Percentiles rank a stretch among this genome's conserved stretches.
Conservation (phyloP, 1,140 invertebrate genomes). For the Pogonomyrmex californicus region DNA sequence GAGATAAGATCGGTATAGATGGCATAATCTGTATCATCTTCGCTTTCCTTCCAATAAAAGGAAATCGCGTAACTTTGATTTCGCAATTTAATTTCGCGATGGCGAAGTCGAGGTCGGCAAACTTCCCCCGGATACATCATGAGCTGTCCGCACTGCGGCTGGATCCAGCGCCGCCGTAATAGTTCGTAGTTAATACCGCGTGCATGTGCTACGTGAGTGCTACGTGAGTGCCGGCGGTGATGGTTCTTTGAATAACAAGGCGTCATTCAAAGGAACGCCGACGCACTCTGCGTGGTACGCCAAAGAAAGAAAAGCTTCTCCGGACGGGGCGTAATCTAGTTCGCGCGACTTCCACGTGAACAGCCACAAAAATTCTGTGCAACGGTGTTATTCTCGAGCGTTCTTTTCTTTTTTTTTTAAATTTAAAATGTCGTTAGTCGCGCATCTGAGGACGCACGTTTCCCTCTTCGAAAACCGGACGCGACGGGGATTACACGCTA, state of each 20-base stretch:
- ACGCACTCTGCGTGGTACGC: not conserved
- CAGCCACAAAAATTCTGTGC: slow-evolving; percentile 40
- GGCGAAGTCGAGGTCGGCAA: slow-evolving; percentile 25
- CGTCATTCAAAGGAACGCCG: slow-evolving; percentile 47
- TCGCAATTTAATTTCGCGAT: slow-evolving; percentile 44
- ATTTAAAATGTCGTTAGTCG: slow-evolving; percentile 72
- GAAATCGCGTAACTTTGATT: slow-evolving; percentile 16
- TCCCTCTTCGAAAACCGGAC: slow-evolving; percentile 59
- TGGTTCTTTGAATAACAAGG: slow-evolving; percentile 55
- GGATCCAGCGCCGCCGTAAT: slow-evolving; percentile 38
- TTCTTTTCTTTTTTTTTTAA: slow-evolving; percentile 37
- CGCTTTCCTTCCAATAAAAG: not conserved
- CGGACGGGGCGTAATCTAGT: slow-evolving; percentile 61
- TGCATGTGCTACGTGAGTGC: slow-evolving; percentile 39
- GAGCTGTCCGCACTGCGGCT: slow-evolving; percentile 52
- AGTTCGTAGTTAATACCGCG: slow-evolving; percentile 53
- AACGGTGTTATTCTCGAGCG: slow-evolving; percentile 61
- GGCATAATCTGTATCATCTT: not conserved
- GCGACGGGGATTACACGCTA: slow-evolving; percentile 68
- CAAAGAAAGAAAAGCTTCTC: slow-evolving; percentile 13
- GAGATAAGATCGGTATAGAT: not conserved
- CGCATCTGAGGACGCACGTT: slow-evolving; percentile 57
- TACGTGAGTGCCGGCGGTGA: slow-evolving; percentile 30
- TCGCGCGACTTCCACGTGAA: slow-evolving; percentile 43
- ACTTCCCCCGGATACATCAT: slow-evolving; percentile 49